A percentile compares a stretch with the other conserved stretches of the same genome.
Conservation (phyloP, 2,888 invertebrate genomes). For the Agonopterix alstromeriana region DNA sequence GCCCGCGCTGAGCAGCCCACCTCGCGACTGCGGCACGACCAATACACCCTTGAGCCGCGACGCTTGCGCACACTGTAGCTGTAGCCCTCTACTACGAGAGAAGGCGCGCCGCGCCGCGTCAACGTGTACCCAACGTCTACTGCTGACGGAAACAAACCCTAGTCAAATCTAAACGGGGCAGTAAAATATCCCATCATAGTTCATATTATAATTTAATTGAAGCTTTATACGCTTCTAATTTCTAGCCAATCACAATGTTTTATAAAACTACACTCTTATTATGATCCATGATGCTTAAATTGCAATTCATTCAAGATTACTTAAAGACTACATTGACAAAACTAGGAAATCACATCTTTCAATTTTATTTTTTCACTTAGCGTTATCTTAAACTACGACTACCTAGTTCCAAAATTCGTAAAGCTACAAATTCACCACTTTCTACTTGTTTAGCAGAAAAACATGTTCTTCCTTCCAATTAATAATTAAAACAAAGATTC, state of each 20-base stretch:
- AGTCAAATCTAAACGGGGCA: neutral
- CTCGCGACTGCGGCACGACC: slow-evolving; percentile 55
- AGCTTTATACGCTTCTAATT: slow-evolving; percentile 23
- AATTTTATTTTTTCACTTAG: too few relatives aligned
- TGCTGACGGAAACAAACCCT: slow-evolving; percentile 6
- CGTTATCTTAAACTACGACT: too few relatives aligned
- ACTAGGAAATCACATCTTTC: too few relatives aligned
- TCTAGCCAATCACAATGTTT: slow-evolving; percentile 28
- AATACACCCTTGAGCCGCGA: slow-evolving; percentile 60
- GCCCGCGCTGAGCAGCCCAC: slow-evolving; percentile 55
- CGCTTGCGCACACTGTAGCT: slow-evolving; percentile 61
- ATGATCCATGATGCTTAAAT: neutral
- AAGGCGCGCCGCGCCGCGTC: slow-evolving; percentile 63
- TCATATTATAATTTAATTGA: slow-evolving; percentile 23
- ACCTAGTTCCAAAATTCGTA: too few relatives aligned
- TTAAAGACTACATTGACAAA: too few relatives aligned
- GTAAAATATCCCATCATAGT: neutral
- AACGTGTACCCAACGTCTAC: slow-evolving; percentile 53
- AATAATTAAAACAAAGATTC: too few relatives aligned
- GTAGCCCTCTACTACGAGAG: slow-evolving; percentile 53
- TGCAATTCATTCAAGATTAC: too few relatives aligned
- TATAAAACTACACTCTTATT: neutral
- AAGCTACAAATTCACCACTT: too few relatives aligned
- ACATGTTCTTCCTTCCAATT: too few relatives aligned
- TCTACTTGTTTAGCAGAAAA: too few relatives aligned